Evolutionary conservation across 2,113 vertebrate species (phyloP).

Genomic region (Lagopus leucura): DNA sequence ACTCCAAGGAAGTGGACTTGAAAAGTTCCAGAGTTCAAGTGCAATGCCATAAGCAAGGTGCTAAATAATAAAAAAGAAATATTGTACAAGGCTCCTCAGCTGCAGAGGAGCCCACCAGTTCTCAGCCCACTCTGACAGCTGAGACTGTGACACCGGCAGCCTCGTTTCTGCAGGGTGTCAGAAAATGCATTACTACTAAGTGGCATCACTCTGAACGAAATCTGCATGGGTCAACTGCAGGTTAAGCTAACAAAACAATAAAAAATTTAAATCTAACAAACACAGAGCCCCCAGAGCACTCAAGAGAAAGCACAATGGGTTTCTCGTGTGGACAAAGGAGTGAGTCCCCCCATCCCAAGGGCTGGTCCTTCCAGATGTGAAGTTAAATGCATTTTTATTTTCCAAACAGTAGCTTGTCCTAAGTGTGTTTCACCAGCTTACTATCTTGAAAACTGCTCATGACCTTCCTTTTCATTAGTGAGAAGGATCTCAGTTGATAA

Average conservation of each 20-base stretch:
- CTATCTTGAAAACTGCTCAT: not conserved
- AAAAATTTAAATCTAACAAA: slow-evolving; percentile 78
- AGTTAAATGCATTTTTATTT: not conserved
- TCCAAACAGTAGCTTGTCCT: not conserved
- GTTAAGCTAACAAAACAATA: slow-evolving; percentile 80
- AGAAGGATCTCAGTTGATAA: not conserved
- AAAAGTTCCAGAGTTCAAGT: slow-evolving; percentile 68
- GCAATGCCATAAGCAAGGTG: slow-evolving; percentile 21
- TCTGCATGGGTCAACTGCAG: slow-evolving; percentile 78
- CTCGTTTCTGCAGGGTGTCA: slow-evolving; percentile 67
- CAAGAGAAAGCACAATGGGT: slow-evolving; percentile 23
- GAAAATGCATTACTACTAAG: slow-evolving; percentile 70
- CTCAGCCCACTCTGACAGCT: not conserved
- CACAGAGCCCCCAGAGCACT: slow-evolving; percentile 52
- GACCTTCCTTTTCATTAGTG: not conserved
- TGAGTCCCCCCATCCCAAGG: not conserved
- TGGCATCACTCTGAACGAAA: slow-evolving; percentile 69
- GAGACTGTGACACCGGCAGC: not conserved
- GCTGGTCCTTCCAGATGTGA: not conserved
- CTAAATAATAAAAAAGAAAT: slow-evolving; percentile 77
- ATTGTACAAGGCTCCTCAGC: slow-evolving; percentile 7
- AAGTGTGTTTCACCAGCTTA: not conserved
- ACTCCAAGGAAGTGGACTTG: slow-evolving; percentile 32
- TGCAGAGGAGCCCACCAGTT: not conserved
- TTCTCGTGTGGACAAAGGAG: slow-evolving; percentile 41